These are phyloP conservation scores for Volucella inanis DNA, from an alignment of 2,888 invertebrate species.

Conservation along the genomic window DNA sequence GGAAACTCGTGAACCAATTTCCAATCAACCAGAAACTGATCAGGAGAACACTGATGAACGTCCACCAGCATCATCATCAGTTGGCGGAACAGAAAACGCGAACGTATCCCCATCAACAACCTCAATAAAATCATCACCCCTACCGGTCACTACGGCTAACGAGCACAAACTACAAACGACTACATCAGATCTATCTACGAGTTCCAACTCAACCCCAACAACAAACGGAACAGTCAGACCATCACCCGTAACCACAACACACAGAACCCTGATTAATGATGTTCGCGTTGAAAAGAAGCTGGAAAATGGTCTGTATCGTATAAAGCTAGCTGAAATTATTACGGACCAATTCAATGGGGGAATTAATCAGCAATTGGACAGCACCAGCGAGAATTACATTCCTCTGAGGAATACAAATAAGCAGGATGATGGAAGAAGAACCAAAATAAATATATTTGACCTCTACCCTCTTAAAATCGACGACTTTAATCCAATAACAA, in stretches of 20 bases:
- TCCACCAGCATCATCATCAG: constrained; percentile 65
- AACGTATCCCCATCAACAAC: constrained; percentile 35
- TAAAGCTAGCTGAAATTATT: constrained; percentile 80
- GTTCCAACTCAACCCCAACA: constrained; percentile 40
- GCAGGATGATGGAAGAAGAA: constrained; percentile 67
- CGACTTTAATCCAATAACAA: constrained; percentile 80
- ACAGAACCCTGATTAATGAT: constrained; percentile 75
- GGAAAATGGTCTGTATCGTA: constrained; percentile 80
- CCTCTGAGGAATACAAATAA: constrained; percentile 33
- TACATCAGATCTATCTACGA: constrained; percentile 51
- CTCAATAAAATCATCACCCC: constrained; percentile 33
- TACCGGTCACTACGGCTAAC: constrained; percentile 7
- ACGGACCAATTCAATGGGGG: constrained; percentile 77
- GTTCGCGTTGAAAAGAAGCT: constrained; percentile 77
- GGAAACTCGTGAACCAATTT: constrained; percentile 71
- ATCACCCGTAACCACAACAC: constrained; percentile 57
- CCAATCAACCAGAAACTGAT: constrained; percentile 72
- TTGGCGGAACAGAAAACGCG: constrained; percentile 39
- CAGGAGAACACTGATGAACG: constrained; percentile 75
- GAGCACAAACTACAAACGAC: constrained; percentile 6
- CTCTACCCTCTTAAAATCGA: constrained; percentile 81
- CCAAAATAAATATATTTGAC: constrained; percentile 81
- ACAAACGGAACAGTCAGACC: constrained; percentile 62
- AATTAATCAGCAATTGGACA: constrained; percentile 60
- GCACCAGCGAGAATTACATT: constrained; percentile 51